Base-by-base conservation (phyloP, 2,797 vertebrate species). In the Sphenopsis melanotis region DNA sequence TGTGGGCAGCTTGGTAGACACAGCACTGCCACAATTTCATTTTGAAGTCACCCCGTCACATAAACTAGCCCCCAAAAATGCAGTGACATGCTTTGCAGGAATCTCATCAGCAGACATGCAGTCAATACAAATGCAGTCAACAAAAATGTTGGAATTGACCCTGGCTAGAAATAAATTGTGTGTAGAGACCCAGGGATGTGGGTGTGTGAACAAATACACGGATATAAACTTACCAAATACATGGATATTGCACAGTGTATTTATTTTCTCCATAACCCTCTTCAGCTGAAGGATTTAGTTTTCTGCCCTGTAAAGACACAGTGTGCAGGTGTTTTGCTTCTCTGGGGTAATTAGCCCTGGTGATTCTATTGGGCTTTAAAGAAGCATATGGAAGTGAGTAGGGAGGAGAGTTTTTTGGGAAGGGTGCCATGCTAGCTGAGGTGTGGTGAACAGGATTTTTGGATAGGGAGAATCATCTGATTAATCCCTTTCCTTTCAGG, bases 1-100 rank as follows among this genome's bases (percentile, higher is more conserved):
- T 60, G 14, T 15, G 9, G 12, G 17, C 0, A 0, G 15, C 49
- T 64, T 5, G 19, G 46, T 22, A 63, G 46, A 47, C 2, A 3
- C 10, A 61, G 29, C 36, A 22, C 10, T 47, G 20, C 20, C 61
- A 55, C 49, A 70, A 71, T 87, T 87, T 72, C 1, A n/a, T 80
- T 64, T 65, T 64, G 49, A 85, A 80, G 12, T 24, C 18, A 53
- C 6, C 1, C 4, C 12, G 1, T 53, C 37, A 34, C 1, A 6
- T 53, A 83, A 82, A 61, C 27, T 53, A 42, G 5, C 1, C 13
- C 2, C 3, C 3, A 42, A 77, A 87, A 78, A 72, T 30, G 20
- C 47, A 76, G 39, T 52, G 61, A 42, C 10, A 4, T 77, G 21
- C 16, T 91, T 85, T 78, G 47, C 55, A 78, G 66, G 42, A 81